Evolutionary conservation across 2,797 vertebrate genomes (phyloP).

Genomic region (Sebastiscus tertius): DNA sequence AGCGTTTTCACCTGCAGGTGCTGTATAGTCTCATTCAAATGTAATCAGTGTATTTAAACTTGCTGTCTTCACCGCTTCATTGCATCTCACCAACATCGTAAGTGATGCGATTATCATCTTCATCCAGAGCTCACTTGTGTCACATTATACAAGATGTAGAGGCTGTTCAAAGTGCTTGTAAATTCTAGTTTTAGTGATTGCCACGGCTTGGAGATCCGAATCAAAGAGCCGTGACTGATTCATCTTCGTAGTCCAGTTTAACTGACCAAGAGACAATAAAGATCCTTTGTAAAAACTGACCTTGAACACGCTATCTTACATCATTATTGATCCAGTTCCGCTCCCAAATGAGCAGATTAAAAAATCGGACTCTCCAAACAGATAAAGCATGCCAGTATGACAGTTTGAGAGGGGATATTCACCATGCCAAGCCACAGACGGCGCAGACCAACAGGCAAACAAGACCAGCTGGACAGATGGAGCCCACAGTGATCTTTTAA

Average conservation of each 20-base stretch:
- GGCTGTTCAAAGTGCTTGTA: constrained; percentile 1
- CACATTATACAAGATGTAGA: constrained; percentile 19
- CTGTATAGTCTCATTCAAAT: constrained; percentile 42
- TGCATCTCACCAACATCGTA: constrained; percentile 15
- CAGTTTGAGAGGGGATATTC: constrained; percentile 27
- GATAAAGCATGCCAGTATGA: constrained; percentile 14
- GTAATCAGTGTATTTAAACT: constrained; percentile 42
- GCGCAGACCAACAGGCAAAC: constrained; percentile 56
- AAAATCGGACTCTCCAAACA: not conserved
- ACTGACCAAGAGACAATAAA: constrained; percentile 21
- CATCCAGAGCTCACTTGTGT: constrained; percentile 9
- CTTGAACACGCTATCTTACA: constrained; percentile 6
- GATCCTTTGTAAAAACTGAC: constrained; percentile 9
- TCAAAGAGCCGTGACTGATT: constrained; percentile 10
- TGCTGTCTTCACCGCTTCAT: constrained; percentile 22
- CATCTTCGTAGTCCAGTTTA: not conserved
- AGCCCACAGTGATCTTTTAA: constrained; percentile 56
- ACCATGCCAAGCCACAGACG: constrained; percentile 44
- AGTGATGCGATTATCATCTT: constrained; percentile 29
- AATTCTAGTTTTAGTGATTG: constrained; percentile 22
- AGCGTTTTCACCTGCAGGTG: constrained; percentile 56
- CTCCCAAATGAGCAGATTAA: not conserved
- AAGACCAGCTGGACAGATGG: constrained; percentile 68
- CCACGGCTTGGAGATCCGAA: not conserved
- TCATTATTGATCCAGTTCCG: constrained; percentile 4